Evolutionary conservation across 2,113 vertebrate genomes (phyloP).

Genomic region (Calcarius ornatus): DNA sequence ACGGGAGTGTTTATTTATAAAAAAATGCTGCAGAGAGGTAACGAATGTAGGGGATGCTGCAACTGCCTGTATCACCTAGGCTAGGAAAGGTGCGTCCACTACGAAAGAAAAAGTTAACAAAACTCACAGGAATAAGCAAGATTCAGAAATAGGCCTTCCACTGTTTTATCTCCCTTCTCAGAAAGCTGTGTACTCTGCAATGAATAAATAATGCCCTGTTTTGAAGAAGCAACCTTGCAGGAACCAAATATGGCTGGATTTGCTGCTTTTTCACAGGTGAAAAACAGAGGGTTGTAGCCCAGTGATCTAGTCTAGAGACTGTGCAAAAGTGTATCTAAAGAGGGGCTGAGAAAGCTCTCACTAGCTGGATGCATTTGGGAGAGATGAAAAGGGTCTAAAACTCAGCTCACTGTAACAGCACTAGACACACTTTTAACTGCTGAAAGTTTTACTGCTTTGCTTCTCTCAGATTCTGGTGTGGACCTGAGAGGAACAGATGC

Average conservation of each 20-base stretch:
- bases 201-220: slow-evolving; percentile 46
- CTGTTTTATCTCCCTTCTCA: not conserved
- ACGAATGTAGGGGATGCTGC: not conserved
- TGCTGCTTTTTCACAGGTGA: slow-evolving; percentile 4
- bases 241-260: not conserved
- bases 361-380: not conserved
- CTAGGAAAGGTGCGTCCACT: not conserved
- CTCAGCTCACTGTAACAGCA: not conserved
- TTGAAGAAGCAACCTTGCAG: slow-evolving; percentile 17
- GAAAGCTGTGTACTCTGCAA: not conserved
- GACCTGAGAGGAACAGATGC: not conserved
- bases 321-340: not conserved
- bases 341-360: not conserved
- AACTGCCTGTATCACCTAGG: not conserved
- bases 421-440: not conserved
- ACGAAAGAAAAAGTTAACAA: not conserved
- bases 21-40: not conserved
- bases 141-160: slow-evolving; percentile 1
- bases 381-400: not conserved
- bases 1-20: not conserved
- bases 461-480: not conserved
- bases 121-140: slow-evolving; percentile 7
- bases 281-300: not conserved
- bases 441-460: not conserved
- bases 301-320: not conserved